Conservation (phyloP, 2,888 invertebrate species). For the Nebria brevicollis region DNA sequence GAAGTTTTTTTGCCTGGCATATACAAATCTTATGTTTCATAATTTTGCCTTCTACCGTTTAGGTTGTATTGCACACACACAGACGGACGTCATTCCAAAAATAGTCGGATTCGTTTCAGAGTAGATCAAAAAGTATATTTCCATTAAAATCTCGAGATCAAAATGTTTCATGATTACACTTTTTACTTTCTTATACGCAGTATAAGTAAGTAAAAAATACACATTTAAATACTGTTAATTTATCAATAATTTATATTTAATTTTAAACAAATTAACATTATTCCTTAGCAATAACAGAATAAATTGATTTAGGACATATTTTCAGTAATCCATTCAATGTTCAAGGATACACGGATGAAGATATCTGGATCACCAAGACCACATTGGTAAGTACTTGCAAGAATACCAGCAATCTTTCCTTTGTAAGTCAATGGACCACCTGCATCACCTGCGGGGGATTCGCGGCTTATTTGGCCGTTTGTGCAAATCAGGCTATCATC, state of each 20-base stretch:
- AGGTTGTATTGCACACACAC: no score
- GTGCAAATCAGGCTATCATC: constrained; percentile 68
- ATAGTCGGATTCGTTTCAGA: no score
- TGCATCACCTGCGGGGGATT: constrained; percentile 68
- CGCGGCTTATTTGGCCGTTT: constrained; percentile 67
- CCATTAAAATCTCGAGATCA: no score
- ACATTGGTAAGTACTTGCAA: constrained; percentile 62
- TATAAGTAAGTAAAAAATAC: no score
- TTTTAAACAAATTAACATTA: not conserved
- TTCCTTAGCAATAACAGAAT: not conserved
- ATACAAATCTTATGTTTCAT: no score
- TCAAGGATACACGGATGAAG: constrained; percentile 60
- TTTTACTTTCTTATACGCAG: no score
- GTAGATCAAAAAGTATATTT: no score
- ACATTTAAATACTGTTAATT: no score
- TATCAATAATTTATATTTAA: not conserved
- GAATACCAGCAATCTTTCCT: constrained; percentile 50
- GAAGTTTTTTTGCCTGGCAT: no score
- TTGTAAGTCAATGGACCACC: constrained; percentile 49
- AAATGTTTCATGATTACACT: no score
- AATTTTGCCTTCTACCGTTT: no score
- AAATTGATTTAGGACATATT: not conserved
- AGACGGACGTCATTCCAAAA: no score
- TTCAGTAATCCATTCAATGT: constrained; percentile 59
- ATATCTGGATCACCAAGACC: constrained; percentile 61